These are phyloP conservation scores for Xiphophorus maculatus DNA, from an alignment of 2,113 vertebrate species.

Conservation along the genomic window DNA sequence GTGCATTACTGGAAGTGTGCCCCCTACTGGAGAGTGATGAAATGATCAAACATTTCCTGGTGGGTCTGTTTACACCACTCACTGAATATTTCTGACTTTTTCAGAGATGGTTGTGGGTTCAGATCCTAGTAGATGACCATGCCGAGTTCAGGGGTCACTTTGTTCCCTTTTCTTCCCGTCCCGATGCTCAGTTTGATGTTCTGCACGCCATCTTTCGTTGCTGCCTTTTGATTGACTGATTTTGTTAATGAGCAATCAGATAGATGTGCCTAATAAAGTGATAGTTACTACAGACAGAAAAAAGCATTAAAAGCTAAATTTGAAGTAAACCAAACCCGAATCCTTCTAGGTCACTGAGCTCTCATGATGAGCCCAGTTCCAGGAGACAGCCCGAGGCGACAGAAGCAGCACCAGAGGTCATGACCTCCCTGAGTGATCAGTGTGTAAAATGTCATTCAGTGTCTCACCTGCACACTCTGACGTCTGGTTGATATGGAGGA, in stretches of 20 bases:
- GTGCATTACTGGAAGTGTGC: too few relatives aligned
- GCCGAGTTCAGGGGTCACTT: background rate
- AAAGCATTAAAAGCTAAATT: background rate
- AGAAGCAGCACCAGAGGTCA: conserved; percentile 44
- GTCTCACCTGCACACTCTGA: background rate
- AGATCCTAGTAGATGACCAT: too few relatives aligned
- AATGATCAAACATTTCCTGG: background rate
- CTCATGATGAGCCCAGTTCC: conserved; percentile 8
- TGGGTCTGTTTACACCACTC: background rate
- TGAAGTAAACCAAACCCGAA: background rate
- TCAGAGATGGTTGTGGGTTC: background rate
- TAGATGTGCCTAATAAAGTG: background rate
- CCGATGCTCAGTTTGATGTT: background rate
- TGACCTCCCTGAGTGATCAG: conserved; percentile 37
- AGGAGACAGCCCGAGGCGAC: conserved; percentile 35
- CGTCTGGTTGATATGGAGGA: conserved; percentile 6
- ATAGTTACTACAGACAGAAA: background rate
- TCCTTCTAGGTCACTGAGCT: background rate
- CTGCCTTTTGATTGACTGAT: background rate
- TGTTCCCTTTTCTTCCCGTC: background rate
- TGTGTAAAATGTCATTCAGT: conserved; percentile 44
- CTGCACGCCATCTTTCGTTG: background rate
- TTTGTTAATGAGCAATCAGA: background rate
- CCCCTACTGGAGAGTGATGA: too few relatives aligned
- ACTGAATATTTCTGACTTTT: background rate